Evolutionary conservation across 2,113 vertebrate species (phyloP), one percentile per base, ranked within the genome.

Genomic region (Opisthocomus hoazin): DNA sequence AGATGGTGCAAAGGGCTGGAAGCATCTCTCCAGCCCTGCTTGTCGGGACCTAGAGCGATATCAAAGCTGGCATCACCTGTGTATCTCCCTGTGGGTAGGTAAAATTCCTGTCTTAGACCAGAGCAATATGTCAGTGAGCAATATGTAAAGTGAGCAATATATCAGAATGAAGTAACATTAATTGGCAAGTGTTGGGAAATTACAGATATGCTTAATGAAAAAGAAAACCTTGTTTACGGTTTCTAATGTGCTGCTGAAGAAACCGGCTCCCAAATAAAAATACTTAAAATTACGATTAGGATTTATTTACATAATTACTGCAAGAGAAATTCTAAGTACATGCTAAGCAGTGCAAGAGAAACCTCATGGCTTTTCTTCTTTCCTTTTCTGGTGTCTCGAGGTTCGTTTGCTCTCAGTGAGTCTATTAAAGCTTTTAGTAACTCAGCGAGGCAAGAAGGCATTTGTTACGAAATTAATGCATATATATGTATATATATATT

Each of bases 241-340:
- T 89, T 80, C 50, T 94, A 43, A 94, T 77, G 84, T 20, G 92
- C 89, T 90, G 96, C 94, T 91, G 91, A 39, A 89, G 89, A 53
- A 91, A 63, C 78, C 46, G 84, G 63, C 90, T 96, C 96, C 95
- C 94, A 96, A 89, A 92, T 96, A 96, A 96, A 97, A 97, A 95
- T 96, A 96, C 88, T 95, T 56, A 82, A 96, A 93, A 65, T 92
- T 87, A 43, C 81, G 19, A 92, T 95, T 84, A 91, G 89, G 89
- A 94, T 96, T 97, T 97, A 95, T 97, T 96, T 92, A 84, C 93
- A 97, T 97, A 97, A 95, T 95, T 90, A 65, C 86, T 29, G 81
- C 75, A 32, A 61, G 84, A 86, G 84, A 69, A 70, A 87, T 46
- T 36, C 90, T 77, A 43, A 81, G 77, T 78, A 73, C 63, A 29